Evolutionary conservation across 2,797 vertebrate genomes (phyloP), one percentile per base, ranked within the genome.

Genomic region (Ficedula albicollis): DNA sequence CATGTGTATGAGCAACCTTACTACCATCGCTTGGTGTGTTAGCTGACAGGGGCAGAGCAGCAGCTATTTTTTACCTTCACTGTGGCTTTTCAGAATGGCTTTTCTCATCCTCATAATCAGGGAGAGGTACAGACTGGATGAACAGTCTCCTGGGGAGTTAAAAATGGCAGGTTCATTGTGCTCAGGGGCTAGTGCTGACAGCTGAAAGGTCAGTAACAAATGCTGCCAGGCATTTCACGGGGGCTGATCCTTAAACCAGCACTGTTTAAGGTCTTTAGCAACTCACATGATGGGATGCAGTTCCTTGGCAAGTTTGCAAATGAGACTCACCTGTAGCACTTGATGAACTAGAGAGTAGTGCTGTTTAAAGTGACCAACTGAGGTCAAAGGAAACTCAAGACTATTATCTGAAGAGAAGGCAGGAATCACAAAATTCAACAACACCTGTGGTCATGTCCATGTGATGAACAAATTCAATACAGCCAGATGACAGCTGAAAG

Each of bases 301-400:
- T 26, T 76, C 5, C 34, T 39, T 34, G 12, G 13, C 11, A 66
- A 58, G 6, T 55, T 88, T 51, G 74, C n/a, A 89, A 44, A 66
- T 18, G 13, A 44, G 7, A 38, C 11, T 52, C 27, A 54, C 4
- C 3, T 67, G 6, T 9, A 81, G 6, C 1, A 1, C 14, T 4
- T 34, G 38, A 49, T 54, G 52, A 84, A 56, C 32, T n/a, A 27
- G 27, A 87, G 4, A 43, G 14, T 6, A 74, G 18, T 22, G 13
- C 13, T 64, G 22, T 51, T 79, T 26, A 64, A 32, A 72, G 29
- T 10, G 10, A 38, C 20, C 6, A 19, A 1, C 5, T 43, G n/a
- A 29, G 15, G 26, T 38, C 54, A 72, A 79, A 83, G 13, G 8
- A 9, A 58, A 4, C 12, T 63, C 26, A 34, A 15, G 11, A 20